Conservation (phyloP, 2,888 invertebrate species). For the Euproctis similis region DNA sequence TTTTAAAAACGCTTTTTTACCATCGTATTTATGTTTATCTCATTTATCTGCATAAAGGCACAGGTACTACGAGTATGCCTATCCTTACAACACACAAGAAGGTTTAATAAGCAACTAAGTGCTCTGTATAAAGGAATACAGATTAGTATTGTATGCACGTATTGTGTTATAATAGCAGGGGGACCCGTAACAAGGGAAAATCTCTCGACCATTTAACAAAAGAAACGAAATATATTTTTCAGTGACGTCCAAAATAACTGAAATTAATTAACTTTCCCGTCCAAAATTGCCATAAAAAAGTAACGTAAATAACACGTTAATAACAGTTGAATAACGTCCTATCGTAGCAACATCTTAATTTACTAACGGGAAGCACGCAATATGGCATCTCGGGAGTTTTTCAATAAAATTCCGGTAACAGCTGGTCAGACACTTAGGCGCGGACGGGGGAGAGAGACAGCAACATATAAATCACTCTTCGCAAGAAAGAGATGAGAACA, state of each 20-base stretch:
- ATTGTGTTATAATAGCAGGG: too few species aligned
- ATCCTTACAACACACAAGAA: too few species aligned
- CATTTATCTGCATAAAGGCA: too few species aligned
- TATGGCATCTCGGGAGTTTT: conserved; percentile 65
- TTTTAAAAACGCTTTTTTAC: too few species aligned
- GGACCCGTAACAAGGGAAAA: too few species aligned
- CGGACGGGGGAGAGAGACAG: conserved; percentile 49
- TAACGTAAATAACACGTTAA: conserved; percentile 24
- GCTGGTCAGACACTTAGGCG: conserved; percentile 68
- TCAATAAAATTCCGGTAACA: conserved; percentile 70
- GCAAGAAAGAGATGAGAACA: conserved; percentile 33
- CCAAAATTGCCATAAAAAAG: conserved; percentile 22
- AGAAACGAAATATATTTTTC: too few species aligned
- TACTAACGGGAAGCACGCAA: conserved; percentile 60
- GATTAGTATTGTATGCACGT: too few species aligned
- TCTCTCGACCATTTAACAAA: too few species aligned
- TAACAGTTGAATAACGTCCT: conserved; percentile 24
- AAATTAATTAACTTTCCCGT: conserved; percentile 19
- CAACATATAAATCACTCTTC: conserved; percentile 13
- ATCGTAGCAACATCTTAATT: conserved; percentile 64
- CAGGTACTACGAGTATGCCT: too few species aligned
- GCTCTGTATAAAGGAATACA: too few species aligned
- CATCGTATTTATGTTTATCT: too few species aligned
- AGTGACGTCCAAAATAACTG: conserved; percentile 3
- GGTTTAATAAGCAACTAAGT: too few species aligned